Conservation (phyloP, 2,888 invertebrate genomes). For the Lithophane leautieri region DNA sequence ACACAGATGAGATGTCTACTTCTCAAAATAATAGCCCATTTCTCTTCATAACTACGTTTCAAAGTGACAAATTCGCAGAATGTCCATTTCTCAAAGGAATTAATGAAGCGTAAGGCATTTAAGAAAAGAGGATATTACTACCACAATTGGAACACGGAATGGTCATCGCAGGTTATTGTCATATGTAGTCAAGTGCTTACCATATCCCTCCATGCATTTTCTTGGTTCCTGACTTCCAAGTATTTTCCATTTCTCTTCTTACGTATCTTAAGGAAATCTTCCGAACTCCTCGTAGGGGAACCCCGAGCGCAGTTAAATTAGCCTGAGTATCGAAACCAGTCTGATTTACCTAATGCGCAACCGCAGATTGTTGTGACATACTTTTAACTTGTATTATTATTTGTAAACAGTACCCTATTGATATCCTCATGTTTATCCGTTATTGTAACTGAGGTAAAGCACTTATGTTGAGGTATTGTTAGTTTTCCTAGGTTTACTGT, state of each 20-base stretch:
- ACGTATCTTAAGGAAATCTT: slow-evolving; percentile 28
- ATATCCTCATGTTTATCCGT: not conserved
- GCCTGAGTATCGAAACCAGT: slow-evolving; percentile 17
- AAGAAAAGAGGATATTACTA: not conserved
- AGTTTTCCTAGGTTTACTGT: not conserved
- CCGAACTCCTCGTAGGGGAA: slow-evolving; percentile 27
- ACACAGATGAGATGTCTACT: not conserved
- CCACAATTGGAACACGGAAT: not conserved
- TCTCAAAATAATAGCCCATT: slow-evolving; percentile 3
- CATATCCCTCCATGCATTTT: not conserved
- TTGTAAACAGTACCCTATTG: slow-evolving; percentile 20
- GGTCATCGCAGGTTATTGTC: not conserved
- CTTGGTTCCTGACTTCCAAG: not conserved
- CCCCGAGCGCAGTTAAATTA: slow-evolving; percentile 26
- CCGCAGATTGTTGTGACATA: slow-evolving; percentile 20
- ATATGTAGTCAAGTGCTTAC: not conserved
- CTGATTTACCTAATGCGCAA: slow-evolving; percentile 24
- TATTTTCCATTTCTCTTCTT: not conserved
- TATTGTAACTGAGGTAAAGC: slow-evolving; percentile 1
- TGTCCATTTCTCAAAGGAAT: not conserved
- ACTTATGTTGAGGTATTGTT: slow-evolving; percentile 2
- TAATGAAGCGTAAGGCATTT: not conserved
- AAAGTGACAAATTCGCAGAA: not conserved
- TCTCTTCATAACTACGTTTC: not conserved
- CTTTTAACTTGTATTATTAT: slow-evolving; percentile 24